Conservation (phyloP, 1,140 invertebrate species). For the Bombus fervidus region DNA sequence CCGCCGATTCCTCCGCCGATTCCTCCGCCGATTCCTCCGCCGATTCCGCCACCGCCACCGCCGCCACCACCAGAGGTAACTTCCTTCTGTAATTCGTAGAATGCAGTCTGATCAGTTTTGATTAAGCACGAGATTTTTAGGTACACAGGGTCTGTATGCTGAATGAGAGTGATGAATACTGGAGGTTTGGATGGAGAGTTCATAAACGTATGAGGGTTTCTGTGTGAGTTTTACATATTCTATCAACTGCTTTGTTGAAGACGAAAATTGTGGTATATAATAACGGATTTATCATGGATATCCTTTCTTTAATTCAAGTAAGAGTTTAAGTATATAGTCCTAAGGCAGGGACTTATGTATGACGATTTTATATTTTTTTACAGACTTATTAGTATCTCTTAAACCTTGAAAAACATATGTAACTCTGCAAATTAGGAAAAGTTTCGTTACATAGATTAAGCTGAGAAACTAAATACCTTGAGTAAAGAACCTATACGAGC, state of each 20-base stretch:
- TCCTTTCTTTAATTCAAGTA: background rate
- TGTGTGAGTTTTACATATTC: background rate
- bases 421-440: no score
- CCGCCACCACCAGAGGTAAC: constrained; percentile 77
- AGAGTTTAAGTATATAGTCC: background rate
- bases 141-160: background rate
- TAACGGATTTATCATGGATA: no score
- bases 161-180: no score
- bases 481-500: no score
- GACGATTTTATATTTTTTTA: background rate
- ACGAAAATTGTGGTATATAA: background rate
- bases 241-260: background rate
- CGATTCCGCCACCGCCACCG: constrained; percentile 56
- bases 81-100: constrained; percentile 74
- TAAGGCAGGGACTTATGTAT: no score
- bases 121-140: background rate
- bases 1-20: constrained; percentile 66
- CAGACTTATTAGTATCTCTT: background rate
- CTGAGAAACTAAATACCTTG: no score
- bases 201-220: background rate
- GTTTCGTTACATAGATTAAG: no score
- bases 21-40: constrained; percentile 65
- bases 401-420: no score
- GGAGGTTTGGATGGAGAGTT: no score
- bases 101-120: background rate